These are phyloP conservation scores for Panorpa germanica DNA, from an alignment of 2,888 invertebrate genomes.

Conservation along the genomic window DNA sequence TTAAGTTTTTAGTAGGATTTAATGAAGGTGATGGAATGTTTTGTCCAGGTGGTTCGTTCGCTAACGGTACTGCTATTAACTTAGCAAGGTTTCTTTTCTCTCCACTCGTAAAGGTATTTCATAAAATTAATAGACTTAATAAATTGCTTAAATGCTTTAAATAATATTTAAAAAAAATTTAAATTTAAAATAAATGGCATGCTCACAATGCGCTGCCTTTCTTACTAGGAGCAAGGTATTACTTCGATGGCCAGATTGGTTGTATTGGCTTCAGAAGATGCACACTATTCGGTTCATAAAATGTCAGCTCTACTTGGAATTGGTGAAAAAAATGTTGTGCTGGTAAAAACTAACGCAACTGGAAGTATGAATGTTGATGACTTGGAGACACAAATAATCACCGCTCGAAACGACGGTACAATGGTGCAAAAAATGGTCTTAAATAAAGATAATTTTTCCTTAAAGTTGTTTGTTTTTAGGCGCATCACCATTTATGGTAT, in stretches of 20 bases:
- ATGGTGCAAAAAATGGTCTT: no score
- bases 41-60: constrained; percentile 35
- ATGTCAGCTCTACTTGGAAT: constrained; percentile 35
- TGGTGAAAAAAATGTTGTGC: constrained; percentile 33
- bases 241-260: constrained; percentile 23
- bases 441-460: no score
- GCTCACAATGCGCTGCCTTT: neutral
- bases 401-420: no score
- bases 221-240: constrained; percentile 22
- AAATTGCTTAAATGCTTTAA: constrained; percentile 7
- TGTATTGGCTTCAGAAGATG: constrained; percentile 34
- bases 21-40: constrained; percentile 29
- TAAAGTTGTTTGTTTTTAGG: constrained; percentile 18
- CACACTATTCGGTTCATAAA: constrained; percentile 38
- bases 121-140: constrained; percentile 1
- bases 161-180: no score
- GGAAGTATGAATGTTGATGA: constrained; percentile 22
- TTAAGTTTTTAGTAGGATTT: constrained; percentile 27
- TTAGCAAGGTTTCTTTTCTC: constrained; percentile 27
- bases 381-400: constrained; percentile 20
- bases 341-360: constrained; percentile 24
- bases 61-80: constrained; percentile 34
- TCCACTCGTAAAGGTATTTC: constrained; percentile 25
- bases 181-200: constrained; percentile 1
- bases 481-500: constrained; percentile 25